Conservation (phyloP, 2,888 invertebrate species). For the Philopedon plagiatum region DNA sequence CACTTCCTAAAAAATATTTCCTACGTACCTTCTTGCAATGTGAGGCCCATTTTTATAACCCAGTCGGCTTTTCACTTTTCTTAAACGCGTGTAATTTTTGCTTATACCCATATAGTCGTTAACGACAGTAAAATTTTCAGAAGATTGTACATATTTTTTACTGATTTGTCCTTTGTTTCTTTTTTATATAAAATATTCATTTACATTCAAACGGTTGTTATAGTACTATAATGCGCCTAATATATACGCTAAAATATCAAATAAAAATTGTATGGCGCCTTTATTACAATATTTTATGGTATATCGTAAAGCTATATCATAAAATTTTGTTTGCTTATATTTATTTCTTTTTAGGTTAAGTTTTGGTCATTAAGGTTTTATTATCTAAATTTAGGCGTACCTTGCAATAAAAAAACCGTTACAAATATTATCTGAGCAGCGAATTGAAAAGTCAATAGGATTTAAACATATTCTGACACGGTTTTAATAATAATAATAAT, state of each 20-base stretch:
- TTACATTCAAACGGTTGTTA: neutral
- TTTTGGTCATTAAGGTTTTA: neutral
- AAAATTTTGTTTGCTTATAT: constrained; percentile 7
- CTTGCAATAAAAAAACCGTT: neutral
- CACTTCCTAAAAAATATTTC: no score
- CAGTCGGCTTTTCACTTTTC: no score
- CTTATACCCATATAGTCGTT: no score
- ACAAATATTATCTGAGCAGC: neutral
- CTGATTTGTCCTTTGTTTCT: no score
- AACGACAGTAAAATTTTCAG: no score
- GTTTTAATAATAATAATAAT: no score
- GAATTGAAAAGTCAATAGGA: neutral
- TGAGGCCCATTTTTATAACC: no score
- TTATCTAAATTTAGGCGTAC: neutral
- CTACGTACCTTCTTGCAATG: no score
- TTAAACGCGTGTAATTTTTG: no score
- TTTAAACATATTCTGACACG: neutral
- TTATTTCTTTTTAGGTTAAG: constrained; percentile 4
- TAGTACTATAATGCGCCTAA: neutral
- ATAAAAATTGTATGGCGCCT: neutral
- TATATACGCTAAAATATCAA: neutral
- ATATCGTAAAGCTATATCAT: constrained; percentile 8
- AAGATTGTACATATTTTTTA: no score
- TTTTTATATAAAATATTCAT: neutral
- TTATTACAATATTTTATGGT: neutral